Conservation (phyloP, 1,140 invertebrate species). For the Lamellibrachia luymesi region DNA sequence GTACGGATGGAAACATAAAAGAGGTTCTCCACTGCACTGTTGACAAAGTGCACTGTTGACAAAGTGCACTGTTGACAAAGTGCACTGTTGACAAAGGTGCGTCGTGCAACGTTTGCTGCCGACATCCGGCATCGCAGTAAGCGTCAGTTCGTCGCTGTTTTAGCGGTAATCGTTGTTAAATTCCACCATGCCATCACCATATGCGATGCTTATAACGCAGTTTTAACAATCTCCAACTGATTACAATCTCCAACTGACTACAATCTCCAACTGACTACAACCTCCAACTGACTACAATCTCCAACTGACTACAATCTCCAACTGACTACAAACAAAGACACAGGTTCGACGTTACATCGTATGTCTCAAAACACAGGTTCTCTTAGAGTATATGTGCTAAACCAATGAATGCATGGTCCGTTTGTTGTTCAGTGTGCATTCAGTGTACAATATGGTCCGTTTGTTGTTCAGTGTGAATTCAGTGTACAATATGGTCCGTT, state of each 20-base stretch:
- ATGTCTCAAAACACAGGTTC: background rate
- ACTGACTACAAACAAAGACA: too few relatives aligned
- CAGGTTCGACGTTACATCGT: too few relatives aligned
- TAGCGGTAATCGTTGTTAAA: background rate
- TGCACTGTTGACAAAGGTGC: background rate
- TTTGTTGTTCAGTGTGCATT: too few relatives aligned
- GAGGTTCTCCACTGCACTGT: background rate
- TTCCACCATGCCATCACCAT: background rate
- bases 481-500: too few relatives aligned
- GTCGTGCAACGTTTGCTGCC: background rate
- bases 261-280: too few relatives aligned
- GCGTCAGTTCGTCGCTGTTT: background rate
- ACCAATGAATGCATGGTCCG: too few relatives aligned
- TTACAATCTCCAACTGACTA: too few relatives aligned
- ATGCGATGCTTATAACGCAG: background rate
- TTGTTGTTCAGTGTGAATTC: too few relatives aligned
- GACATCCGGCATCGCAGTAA: background rate
- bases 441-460: too few relatives aligned
- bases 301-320: background rate
- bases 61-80: background rate
- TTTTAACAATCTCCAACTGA: background rate
- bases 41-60: background rate
- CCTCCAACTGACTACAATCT: too few relatives aligned
- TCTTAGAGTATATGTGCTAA: background rate
- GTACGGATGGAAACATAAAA: background rate